phyloP scores from a whole-genome alignment of 2,113 vertebrate species.

The Xyliphius kryptos region DNA sequence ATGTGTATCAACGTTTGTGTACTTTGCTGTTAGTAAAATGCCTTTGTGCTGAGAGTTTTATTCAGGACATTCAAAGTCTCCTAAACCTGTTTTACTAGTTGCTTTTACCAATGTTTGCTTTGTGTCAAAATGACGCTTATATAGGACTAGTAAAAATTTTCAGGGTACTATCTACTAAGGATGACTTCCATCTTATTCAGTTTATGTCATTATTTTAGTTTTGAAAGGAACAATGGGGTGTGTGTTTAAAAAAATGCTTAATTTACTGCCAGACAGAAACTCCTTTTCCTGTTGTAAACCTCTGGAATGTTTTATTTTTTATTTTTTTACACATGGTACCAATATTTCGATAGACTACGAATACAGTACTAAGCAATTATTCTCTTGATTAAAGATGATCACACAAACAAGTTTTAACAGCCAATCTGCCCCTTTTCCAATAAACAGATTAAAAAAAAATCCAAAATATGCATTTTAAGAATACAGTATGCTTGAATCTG shows the following conservation, averaged over 20 bases:
- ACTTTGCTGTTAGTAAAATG: slow-evolving; percentile 5
- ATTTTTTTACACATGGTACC: too few species aligned
- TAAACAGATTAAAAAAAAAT: too few species aligned
- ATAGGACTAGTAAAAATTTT: neutral
- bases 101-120: too few species aligned
- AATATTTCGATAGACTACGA: too few species aligned
- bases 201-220: neutral
- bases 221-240: neutral
- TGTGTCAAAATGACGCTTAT: too few species aligned
- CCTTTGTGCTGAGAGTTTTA: neutral
- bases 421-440: too few species aligned
- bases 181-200: neutral
- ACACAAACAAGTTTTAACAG: too few species aligned
- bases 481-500: too few species aligned
- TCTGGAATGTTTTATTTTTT: slow-evolving; percentile 14
- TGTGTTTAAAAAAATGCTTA: neutral
- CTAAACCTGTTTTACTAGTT: neutral
- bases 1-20: slow-evolving; percentile 11
- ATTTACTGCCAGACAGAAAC: slow-evolving; percentile 18
- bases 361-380: neutral
- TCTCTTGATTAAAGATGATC: neutral
- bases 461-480: too few species aligned
- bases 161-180: neutral
- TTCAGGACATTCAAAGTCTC: neutral
- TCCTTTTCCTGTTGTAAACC: slow-evolving; percentile 13